Evolutionary conservation across 2,888 invertebrate species (phyloP).

Genomic region (Melieria picta): DNA sequence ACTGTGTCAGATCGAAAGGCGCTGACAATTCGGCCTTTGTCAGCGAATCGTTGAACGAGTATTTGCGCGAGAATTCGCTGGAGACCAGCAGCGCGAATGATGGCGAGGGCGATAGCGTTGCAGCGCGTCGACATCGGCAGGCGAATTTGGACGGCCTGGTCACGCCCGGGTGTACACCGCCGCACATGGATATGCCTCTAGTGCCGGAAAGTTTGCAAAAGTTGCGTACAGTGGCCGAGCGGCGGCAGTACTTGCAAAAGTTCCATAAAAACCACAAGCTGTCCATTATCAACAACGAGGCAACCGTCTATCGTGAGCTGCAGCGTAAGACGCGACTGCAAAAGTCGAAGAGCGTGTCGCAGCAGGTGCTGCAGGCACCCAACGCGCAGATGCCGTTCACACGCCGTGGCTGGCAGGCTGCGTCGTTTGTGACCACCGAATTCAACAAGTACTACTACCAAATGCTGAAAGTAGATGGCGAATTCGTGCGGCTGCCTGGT

Average conservation of each 20-base stretch:
- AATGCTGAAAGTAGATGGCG: constrained; percentile 52
- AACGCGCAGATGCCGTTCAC: constrained; percentile 59
- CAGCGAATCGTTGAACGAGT: constrained; percentile 68
- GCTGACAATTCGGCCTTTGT: constrained; percentile 64
- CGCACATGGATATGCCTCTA: constrained; percentile 60
- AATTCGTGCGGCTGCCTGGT: constrained; percentile 56
- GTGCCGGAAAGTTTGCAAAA: constrained; percentile 62
- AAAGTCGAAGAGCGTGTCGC: constrained; percentile 54
- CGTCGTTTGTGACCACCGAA: constrained; percentile 61
- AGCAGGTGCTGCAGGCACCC: constrained; percentile 54
- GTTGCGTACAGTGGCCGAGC: constrained; percentile 69
- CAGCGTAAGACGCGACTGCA: constrained; percentile 58
- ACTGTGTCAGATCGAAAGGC: constrained; percentile 45
- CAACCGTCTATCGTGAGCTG: constrained; percentile 61
- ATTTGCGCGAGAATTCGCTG: constrained; percentile 67
- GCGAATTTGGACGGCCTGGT: constrained; percentile 60
- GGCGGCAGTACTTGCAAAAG: constrained; percentile 65
- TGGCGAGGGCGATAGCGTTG: constrained; percentile 27
- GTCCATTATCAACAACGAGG: constrained; percentile 65
- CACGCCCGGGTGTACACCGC: constrained; percentile 55
- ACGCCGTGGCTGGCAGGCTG: constrained; percentile 63
- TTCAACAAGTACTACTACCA: constrained; percentile 63
- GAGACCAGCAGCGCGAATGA: constrained; percentile 52
- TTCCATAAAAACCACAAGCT: constrained; percentile 59
- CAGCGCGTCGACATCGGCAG: constrained; percentile 32